Evolutionary conservation across 2,888 invertebrate genomes (phyloP).

Genomic region (Ceramica pisi): DNA sequence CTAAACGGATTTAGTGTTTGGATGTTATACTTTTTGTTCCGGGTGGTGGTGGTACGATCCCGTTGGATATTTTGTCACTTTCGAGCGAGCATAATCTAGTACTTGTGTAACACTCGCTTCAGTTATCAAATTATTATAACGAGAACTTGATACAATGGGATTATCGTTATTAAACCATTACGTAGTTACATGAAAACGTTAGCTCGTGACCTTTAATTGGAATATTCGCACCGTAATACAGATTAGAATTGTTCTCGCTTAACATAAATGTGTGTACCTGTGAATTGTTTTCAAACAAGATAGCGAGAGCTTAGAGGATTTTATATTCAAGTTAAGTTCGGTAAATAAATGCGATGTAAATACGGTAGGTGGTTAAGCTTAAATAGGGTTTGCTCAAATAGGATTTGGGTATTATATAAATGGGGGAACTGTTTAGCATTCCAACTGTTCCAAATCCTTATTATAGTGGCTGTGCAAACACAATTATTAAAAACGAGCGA

Average conservation of each 20-base stretch:
- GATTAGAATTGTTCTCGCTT: not conserved
- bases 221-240: slow-evolving; percentile 4
- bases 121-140: not conserved
- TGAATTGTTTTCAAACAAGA: slow-evolving; percentile 40
- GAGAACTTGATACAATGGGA: slow-evolving; percentile 14
- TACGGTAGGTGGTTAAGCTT: slow-evolving; percentile 16
- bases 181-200: slow-evolving; percentile 23
- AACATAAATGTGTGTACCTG: slow-evolving; percentile 3
- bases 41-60: too few relatives aligned
- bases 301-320: slow-evolving; percentile 4
- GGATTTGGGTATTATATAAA: slow-evolving; percentile 17
- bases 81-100: not conserved
- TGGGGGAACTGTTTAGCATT: slow-evolving; percentile 6
- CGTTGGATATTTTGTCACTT: too few relatives aligned
- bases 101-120: not conserved
- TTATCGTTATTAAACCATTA: slow-evolving; percentile 55
- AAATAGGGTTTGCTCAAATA: slow-evolving; percentile 20
- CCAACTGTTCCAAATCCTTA: not conserved
- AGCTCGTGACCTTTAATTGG: slow-evolving; percentile 26
- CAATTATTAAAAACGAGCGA: not conserved
- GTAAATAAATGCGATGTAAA: slow-evolving; percentile 10
- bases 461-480: not conserved
- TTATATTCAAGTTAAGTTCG: not conserved
- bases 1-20: not conserved
- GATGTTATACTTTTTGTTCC: not conserved